These are phyloP conservation scores for Trichopria drosophilae DNA, from an alignment of 2,888 invertebrate species.

Conservation along the genomic window DNA sequence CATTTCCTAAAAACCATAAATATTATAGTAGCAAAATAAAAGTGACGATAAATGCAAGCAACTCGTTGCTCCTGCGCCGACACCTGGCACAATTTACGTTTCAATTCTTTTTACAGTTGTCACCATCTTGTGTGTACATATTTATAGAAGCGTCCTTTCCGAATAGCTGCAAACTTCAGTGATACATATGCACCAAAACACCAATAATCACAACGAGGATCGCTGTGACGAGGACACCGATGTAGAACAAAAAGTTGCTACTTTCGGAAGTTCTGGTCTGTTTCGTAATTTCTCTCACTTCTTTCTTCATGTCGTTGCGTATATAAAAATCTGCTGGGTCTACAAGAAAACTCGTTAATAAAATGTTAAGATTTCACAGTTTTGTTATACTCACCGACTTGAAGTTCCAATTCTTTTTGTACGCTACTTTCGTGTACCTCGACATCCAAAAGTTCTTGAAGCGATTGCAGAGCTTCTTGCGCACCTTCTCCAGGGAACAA, in stretches of 20 bases:
- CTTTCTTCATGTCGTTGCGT: conserved; percentile 55
- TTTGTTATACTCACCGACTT: conserved; percentile 67
- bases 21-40: too few species aligned
- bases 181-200: conserved; percentile 66
- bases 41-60: too few species aligned
- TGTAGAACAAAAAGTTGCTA: conserved; percentile 64
- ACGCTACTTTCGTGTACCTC: conserved; percentile 71
- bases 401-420: conserved; percentile 74
- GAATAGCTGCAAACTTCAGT: too few species aligned
- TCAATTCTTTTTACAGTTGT: too few species aligned
- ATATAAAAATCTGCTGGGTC: conserved; percentile 58
- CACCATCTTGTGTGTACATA: too few species aligned
- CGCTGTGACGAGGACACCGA: conserved; percentile 66
- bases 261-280: conserved; percentile 64
- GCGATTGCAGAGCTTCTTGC: conserved; percentile 77
- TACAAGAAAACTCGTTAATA: conserved; percentile 30
- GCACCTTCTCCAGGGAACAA: conserved; percentile 88
- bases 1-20: too few species aligned
- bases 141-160: conserved; percentile 2
- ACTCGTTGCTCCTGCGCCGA: too few species aligned
- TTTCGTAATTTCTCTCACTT: conserved; percentile 61
- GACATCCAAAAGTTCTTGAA: conserved; percentile 80
- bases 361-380: conserved; percentile 1
- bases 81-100: too few species aligned
- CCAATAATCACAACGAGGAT: conserved; percentile 67